These are phyloP conservation scores for Drosophila miranda DNA, from an alignment of 1,140 invertebrate species.

Conservation along the genomic window DNA sequence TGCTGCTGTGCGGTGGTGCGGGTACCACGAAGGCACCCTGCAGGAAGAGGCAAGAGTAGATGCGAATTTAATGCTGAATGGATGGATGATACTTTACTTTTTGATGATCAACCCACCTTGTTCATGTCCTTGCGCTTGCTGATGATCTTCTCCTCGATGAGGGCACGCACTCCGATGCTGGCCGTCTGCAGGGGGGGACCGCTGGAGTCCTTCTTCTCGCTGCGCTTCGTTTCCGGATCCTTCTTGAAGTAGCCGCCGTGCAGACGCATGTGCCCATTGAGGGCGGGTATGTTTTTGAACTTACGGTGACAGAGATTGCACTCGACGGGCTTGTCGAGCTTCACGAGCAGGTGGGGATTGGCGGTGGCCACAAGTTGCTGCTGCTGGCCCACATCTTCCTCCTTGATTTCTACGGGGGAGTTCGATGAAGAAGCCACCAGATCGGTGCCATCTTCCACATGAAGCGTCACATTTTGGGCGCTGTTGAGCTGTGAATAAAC, in stretches of 20 bases:
- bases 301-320: constrained; percentile 96
- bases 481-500: constrained; percentile 58
- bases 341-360: constrained; percentile 78
- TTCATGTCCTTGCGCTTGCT: constrained; percentile 85
- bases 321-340: constrained; percentile 91
- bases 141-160: constrained; percentile 96
- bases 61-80: not conserved
- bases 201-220: constrained; percentile 91
- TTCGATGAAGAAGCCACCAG: constrained; percentile 41
- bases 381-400: constrained; percentile 76
- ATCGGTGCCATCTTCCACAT: constrained; percentile 75
- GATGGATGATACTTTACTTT: not conserved
- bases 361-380: constrained; percentile 77
- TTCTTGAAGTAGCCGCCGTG: constrained; percentile 99
- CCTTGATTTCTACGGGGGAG: constrained; percentile 71
- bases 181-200: constrained; percentile 93
- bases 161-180: constrained; percentile 92
- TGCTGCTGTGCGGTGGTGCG: constrained; percentile 68
- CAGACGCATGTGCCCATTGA: constrained; percentile 98
- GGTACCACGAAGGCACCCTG: constrained; percentile 81
- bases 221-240: constrained; percentile 93
- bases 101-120: constrained; percentile 54
- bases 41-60: constrained; percentile 5
- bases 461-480: constrained; percentile 73
- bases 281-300: constrained; percentile 98